Conservation (phyloP, 2,797 vertebrate species). For the Atherinosoma microstoma region DNA sequence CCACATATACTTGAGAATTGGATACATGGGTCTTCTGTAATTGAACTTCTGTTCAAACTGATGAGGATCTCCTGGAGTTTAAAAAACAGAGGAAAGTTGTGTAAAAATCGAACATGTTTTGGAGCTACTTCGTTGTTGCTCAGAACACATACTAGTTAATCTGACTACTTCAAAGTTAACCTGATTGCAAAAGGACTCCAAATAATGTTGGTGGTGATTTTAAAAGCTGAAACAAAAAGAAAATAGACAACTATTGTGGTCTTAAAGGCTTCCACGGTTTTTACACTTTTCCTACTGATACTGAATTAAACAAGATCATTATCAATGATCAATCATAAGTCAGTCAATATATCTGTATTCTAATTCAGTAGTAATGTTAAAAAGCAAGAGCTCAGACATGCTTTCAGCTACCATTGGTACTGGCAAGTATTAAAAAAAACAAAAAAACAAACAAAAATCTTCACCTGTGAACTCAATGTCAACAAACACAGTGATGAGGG, state of each 20-base stretch:
- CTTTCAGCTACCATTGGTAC: not conserved
- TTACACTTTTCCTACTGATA: not conserved
- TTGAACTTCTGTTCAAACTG: slow-evolving; percentile 99
- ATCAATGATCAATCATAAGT: not conserved
- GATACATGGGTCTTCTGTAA: slow-evolving; percentile 98
- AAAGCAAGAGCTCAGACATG: not conserved
- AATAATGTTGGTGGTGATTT: not conserved
- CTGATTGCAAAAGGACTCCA: not conserved
- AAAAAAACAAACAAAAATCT: not conserved
- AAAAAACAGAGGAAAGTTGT: slow-evolving; percentile 17
- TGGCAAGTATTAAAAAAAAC: too few relatives aligned
- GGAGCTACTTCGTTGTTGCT: not conserved
- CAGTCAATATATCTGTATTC: not conserved
- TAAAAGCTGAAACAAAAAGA: not conserved
- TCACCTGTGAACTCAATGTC: slow-evolving; percentile 98
- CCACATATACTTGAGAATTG: slow-evolving; percentile 98
- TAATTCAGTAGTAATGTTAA: not conserved
- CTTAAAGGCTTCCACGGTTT: not conserved
- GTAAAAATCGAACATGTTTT: not conserved
- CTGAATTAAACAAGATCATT: not conserved
- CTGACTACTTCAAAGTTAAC: not conserved
- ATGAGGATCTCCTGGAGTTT: slow-evolving; percentile 92
- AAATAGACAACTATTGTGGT: not conserved
- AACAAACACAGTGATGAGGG: slow-evolving; percentile 96
- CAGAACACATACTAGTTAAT: slow-evolving; percentile 6